phyloP scores from a whole-genome alignment of 2,113 vertebrate genomes.

The Nettapus auritus region DNA sequence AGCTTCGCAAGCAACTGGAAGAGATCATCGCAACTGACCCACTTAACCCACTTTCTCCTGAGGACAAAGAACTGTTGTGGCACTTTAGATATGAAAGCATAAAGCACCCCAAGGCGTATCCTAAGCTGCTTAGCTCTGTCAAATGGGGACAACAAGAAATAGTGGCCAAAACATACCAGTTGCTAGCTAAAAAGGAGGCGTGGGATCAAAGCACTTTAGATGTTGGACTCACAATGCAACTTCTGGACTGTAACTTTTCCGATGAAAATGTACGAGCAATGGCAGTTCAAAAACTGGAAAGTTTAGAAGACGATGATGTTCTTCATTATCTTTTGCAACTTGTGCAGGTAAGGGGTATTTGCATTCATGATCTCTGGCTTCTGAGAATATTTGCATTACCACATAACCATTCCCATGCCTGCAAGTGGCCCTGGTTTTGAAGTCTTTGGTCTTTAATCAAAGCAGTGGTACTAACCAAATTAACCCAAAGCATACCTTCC shows the following conservation, averaged over 20 bases:
- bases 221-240: constrained; percentile 94
- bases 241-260: constrained; percentile 95
- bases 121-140: constrained; percentile 94
- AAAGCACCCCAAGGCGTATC: constrained; percentile 92
- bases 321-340: constrained; percentile 95
- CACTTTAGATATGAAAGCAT: constrained; percentile 95
- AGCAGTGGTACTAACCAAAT: not conserved
- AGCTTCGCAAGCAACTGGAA: constrained; percentile 94
- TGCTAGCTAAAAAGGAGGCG: constrained; percentile 86
- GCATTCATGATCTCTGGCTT: not conserved
- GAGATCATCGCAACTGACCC: constrained; percentile 93
- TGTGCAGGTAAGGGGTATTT: constrained; percentile 86
- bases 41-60: constrained; percentile 90
- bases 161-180: constrained; percentile 88
- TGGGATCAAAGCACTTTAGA: constrained; percentile 94
- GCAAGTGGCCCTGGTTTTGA: not conserved
- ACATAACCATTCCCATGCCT: not conserved
- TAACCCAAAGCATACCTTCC: not conserved
- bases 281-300: constrained; percentile 95
- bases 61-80: constrained; percentile 98
- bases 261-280: constrained; percentile 94
- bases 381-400: constrained; percentile 25
- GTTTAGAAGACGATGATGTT: constrained; percentile 92
- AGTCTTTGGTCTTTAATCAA: not conserved
- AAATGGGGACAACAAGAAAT: constrained; percentile 95